phyloP scores from a whole-genome alignment of 2,113 vertebrate species.

The Xenopus laevis region DNA sequence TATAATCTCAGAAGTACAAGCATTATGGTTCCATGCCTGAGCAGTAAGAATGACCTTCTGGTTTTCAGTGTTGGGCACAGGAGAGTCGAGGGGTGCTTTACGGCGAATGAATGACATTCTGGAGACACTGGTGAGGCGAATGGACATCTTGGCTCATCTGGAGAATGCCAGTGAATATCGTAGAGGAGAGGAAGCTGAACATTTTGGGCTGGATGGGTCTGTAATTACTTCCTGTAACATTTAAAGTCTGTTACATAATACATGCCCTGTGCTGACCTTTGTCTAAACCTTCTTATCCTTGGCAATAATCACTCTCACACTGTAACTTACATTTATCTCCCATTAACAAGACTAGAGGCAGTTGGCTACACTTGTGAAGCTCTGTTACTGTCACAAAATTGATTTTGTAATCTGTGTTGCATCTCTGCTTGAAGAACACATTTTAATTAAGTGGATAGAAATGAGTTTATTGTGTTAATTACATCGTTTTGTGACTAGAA shows the following conservation, averaged over 20 bases:
- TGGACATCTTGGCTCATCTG: constrained; percentile 83
- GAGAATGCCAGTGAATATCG: constrained; percentile 79
- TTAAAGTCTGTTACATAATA: too few relatives aligned
- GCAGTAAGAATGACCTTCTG: constrained; percentile 14
- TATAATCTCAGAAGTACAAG: too few relatives aligned
- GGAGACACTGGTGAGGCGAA: constrained; percentile 88
- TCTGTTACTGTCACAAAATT: not conserved
- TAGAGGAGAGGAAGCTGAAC: constrained; percentile 66
- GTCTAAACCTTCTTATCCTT: too few relatives aligned
- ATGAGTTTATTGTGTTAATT: too few relatives aligned
- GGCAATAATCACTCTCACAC: too few relatives aligned
- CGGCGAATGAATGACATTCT: constrained; percentile 92
- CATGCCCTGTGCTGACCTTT: too few relatives aligned
- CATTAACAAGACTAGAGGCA: too few relatives aligned
- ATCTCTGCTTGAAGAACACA: not conserved
- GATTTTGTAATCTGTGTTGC: not conserved
- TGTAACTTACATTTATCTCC: too few relatives aligned
- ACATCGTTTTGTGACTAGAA: too few relatives aligned
- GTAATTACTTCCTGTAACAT: constrained; percentile 1
- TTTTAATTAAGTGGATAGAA: too few relatives aligned
- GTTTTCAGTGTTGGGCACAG: constrained; percentile 72
- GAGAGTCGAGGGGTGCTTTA: constrained; percentile 86
- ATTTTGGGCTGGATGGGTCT: constrained; percentile 79
- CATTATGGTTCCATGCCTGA: too few relatives aligned
- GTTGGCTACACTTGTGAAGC: not conserved